A percentile compares a stretch with the other conserved stretches of the same genome.
These are phyloP conservation scores for Gymnocypris eckloni DNA, from an alignment of 2,797 vertebrate species.

Conservation along the genomic window DNA sequence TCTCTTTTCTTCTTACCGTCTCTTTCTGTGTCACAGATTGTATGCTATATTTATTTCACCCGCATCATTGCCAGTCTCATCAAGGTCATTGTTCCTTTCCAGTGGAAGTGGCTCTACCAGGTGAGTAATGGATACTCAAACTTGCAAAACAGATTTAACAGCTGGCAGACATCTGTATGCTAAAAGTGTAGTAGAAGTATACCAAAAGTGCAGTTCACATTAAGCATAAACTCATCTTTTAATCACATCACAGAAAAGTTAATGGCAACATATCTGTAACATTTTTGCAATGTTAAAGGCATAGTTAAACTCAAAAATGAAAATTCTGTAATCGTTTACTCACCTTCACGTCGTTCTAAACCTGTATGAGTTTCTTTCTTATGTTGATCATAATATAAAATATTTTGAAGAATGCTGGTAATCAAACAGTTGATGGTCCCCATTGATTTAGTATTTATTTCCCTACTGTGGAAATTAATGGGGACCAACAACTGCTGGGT, in stretches of 20 bases:
- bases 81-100: slow-evolving; percentile 87
- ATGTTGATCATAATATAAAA: neutral
- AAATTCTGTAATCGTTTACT: neutral
- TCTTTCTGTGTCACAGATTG: slow-evolving; percentile 74
- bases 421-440: too few relatives aligned
- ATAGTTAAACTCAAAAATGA: neutral
- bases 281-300: neutral
- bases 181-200: neutral
- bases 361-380: neutral
- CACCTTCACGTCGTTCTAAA: neutral
- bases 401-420: neutral
- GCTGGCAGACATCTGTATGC: neutral
- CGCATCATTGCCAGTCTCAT: slow-evolving; percentile 88
- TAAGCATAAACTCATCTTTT: neutral
- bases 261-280: neutral
- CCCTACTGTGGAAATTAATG: neutral
- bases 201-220: neutral
- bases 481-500: neutral
- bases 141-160: neutral
- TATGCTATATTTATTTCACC: slow-evolving; percentile 91
- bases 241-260: neutral
- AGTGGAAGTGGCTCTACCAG: slow-evolving; percentile 92
- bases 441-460: neutral
- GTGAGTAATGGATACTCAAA: slow-evolving; percentile 64
- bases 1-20: slow-evolving; percentile 1